Evolutionary conservation across 2,797 vertebrate genomes (phyloP), one percentile per base, ranked within the genome.

Genomic region (Intellagama lesueurii): DNA sequence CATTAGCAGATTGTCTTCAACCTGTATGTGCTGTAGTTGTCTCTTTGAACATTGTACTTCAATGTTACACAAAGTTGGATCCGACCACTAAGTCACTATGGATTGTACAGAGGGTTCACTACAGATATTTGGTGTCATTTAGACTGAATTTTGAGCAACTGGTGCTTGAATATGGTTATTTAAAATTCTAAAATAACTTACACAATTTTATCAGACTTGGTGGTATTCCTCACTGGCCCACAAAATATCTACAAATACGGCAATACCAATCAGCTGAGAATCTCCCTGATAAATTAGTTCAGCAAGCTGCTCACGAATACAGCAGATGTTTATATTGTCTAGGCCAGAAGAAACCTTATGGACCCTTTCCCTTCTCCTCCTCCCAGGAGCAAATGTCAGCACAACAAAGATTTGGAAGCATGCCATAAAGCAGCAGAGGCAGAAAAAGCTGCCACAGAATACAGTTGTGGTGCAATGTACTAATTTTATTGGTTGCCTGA

Each of bases 311-410:
- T 95, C 89, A 26, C 94, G 93, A 95, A 96, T 96, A 93, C 89
- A 96, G 94, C 97, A 97, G 95, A 96, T 97, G 96, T 96, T 97
- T 96, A 94, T 87, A 90, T 92, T 96, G 90, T 95, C 95, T 95
- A 91, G 95, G 95, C 94, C 96, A 96, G 93, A 95, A 91, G 94
- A 92, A 97, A 97, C 95, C 94, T 95, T 96, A 96, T 96, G 95
- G 94, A 96, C 90, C 76, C 91, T 94, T 96, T 94, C 87, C 91
- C 94, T 95, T 95, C 93, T 85, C 95, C 90, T 93, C 94, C 90
- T 96, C 96, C 95, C 95, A 94, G 94, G 94, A 96, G 96, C 95
- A 96, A 97, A 96, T 95, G 93, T 96, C 96, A 95, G 92, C 87
- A 70, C 90, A 96, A 95, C 85, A 96, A 94, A 95, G 89, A 94